Conservation (phyloP, 2,113 vertebrate genomes). For the Eira barbara region DNA sequence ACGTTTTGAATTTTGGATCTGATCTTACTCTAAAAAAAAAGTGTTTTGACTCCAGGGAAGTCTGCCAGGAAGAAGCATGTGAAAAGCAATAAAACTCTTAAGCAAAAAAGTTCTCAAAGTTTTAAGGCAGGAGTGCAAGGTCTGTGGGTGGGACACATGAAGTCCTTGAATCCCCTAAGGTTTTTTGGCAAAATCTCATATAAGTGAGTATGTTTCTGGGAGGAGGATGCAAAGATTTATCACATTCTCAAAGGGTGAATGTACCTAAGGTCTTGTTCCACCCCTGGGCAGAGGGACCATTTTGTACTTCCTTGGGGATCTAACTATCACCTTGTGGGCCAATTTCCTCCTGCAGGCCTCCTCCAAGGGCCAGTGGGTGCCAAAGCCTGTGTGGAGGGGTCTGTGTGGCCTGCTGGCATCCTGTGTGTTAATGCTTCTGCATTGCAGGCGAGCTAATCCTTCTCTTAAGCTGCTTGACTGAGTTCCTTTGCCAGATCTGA, state of each 20-base stretch:
- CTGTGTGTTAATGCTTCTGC: slow-evolving; percentile 4
- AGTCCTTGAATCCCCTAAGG: neutral
- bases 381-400: neutral
- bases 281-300: neutral
- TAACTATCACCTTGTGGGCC: neutral
- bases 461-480: slow-evolving; percentile 38
- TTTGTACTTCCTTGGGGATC: neutral
- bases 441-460: slow-evolving; percentile 29
- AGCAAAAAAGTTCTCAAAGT: neutral
- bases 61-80: neutral
- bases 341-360: neutral
- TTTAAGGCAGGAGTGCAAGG: neutral
- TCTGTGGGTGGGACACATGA: neutral
- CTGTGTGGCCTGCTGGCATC: neutral
- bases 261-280: neutral
- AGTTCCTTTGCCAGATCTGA: slow-evolving; percentile 66
- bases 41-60: neutral
- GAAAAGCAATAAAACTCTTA: neutral
- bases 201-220: neutral
- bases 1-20: slow-evolving; percentile 10
- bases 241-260: neutral
- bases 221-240: neutral
- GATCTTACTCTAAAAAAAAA: neutral
- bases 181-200: neutral
- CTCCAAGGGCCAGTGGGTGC: neutral